Percentiles rank a stretch among this genome's conserved stretches.
These are phyloP conservation scores for Pseudanteris insignis DNA, from an alignment of 2,888 invertebrate species.

Conservation along the genomic window DNA sequence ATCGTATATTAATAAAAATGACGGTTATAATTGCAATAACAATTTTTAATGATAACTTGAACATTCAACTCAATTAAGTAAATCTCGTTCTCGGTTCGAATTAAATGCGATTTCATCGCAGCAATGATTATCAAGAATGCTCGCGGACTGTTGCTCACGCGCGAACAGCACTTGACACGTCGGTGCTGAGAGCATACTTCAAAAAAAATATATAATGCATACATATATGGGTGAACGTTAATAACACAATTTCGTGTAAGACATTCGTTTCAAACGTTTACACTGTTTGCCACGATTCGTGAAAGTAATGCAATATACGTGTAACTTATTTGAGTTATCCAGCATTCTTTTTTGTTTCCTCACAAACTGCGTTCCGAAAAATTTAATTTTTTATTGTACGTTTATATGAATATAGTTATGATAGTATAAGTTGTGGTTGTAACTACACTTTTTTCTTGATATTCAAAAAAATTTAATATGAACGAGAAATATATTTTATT, in stretches of 20 bases:
- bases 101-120: slow-evolving; percentile 23
- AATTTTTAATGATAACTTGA: slow-evolving; percentile 17
- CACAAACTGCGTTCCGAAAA: slow-evolving; percentile 13
- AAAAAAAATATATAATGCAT: slow-evolving; percentile 37
- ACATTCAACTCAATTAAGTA: slow-evolving; percentile 35
- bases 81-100: slow-evolving; percentile 23
- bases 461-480: too few relatives aligned
- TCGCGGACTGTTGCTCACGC: slow-evolving; percentile 35
- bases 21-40: slow-evolving; percentile 2
- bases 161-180: slow-evolving; percentile 39
- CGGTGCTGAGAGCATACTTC: too few relatives aligned
- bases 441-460: too few relatives aligned
- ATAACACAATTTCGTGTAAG: slow-evolving; percentile 34
- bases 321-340: slow-evolving; percentile 14
- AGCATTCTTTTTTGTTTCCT: slow-evolving; percentile 11
- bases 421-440: too few relatives aligned
- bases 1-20: slow-evolving; percentile 4
- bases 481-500: too few relatives aligned
- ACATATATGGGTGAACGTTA: slow-evolving; percentile 24
- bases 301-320: slow-evolving; percentile 24
- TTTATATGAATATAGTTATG: slow-evolving; percentile 7
- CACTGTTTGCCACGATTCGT: slow-evolving; percentile 9
- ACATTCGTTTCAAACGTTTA: slow-evolving; percentile 21
- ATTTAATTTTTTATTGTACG: slow-evolving; percentile 21
- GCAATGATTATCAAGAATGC: slow-evolving; percentile 37